A percentile compares a stretch with the other conserved stretches of the same genome.
These are phyloP conservation scores for Macaria liturata DNA, from an alignment of 2,888 invertebrate genomes.

Conservation along the genomic window DNA sequence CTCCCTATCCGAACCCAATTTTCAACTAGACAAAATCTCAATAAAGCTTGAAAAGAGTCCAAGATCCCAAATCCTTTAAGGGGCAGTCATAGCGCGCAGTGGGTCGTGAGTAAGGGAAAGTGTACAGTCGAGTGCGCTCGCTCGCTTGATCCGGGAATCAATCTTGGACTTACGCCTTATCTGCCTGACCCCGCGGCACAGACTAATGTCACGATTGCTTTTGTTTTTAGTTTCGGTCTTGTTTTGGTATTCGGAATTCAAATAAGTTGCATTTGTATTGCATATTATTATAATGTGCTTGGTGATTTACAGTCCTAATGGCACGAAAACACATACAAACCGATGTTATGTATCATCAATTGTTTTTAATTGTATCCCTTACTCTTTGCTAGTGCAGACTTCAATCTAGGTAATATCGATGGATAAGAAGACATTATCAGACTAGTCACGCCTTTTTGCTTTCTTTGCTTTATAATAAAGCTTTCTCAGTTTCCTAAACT, in stretches of 20 bases:
- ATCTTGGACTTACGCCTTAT: slow-evolving; percentile 77
- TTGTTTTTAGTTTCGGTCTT: slow-evolving; percentile 40
- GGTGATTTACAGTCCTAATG: too few relatives aligned
- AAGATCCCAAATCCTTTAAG: slow-evolving; percentile 57
- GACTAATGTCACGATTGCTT: slow-evolving; percentile 66
- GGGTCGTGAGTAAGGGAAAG: slow-evolving; percentile 75
- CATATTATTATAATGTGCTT: too few relatives aligned
- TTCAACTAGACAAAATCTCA: slow-evolving; percentile 26
- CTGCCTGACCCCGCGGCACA: slow-evolving; percentile 70
- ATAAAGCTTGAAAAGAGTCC: slow-evolving; percentile 36
- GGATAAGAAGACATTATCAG: too few relatives aligned
- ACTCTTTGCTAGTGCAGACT: too few relatives aligned
- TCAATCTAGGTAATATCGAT: too few relatives aligned
- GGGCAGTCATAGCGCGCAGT: slow-evolving; percentile 63
- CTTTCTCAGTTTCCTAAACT: too few relatives aligned
- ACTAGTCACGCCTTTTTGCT: too few relatives aligned
- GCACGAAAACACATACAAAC: too few relatives aligned
- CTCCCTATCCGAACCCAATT: slow-evolving; percentile 19
- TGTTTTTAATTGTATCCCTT: too few relatives aligned
- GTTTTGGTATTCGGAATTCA: not conserved
- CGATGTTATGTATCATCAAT: too few relatives aligned
- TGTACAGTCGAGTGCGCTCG: slow-evolving; percentile 66
- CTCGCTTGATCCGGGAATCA: slow-evolving; percentile 77
- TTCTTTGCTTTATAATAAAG: too few relatives aligned
- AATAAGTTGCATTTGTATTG: too few relatives aligned